Evolutionary conservation across 2,113 vertebrate genomes (phyloP), one percentile per base, ranked within the genome.

Genomic region (Tauraco erythrolophus): DNA sequence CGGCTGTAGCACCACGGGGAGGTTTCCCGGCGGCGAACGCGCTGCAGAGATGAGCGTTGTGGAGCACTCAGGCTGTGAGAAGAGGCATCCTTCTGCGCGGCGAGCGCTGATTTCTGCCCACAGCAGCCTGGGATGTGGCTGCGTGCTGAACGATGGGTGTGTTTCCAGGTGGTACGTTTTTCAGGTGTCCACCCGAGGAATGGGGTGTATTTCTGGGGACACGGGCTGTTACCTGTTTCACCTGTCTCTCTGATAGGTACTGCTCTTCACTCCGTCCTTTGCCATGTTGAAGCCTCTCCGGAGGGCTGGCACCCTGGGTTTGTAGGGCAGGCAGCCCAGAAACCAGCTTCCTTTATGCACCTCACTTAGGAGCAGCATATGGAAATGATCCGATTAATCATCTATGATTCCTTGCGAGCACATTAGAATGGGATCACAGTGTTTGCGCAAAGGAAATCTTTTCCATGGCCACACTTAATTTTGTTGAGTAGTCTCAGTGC

Each of bases 371-470:
- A 61, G 51, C 22, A 37, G 80, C 46, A 3, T 6, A 8, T 33
- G 69, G 72, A n/a, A 54, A 66, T 1, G 35, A 54, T 33, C 31
- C 58, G 21, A 11, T 76, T 45, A 57, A 61, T 88, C 56, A 39
- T 2, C 58, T 5, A 3, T 0, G 0, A 5, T n/a, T 43, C 18
- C 76, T 31, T 25, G 69, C 41, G 6, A 31, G 66, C 43, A 3
- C 33, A 7, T 45, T 12, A 17, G 50, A 25, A 4, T 2, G 28
- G 54, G 64, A 28, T 33, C 53, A 3, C 70, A 10, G 35, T 1
- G 46, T 28, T 60, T n/a, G 1, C 3, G 14, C 51, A 27, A 19
- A 33, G 39, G 19, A 48, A 53, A 61, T 2, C 0, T 51, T 24
- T 37, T 14, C 30, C 46, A 15, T 1, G 13, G 41, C 70, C 12